Evolutionary conservation across 1,140 invertebrate species (phyloP).

Genomic region (Hermatobates lingyangjiaoensis): DNA sequence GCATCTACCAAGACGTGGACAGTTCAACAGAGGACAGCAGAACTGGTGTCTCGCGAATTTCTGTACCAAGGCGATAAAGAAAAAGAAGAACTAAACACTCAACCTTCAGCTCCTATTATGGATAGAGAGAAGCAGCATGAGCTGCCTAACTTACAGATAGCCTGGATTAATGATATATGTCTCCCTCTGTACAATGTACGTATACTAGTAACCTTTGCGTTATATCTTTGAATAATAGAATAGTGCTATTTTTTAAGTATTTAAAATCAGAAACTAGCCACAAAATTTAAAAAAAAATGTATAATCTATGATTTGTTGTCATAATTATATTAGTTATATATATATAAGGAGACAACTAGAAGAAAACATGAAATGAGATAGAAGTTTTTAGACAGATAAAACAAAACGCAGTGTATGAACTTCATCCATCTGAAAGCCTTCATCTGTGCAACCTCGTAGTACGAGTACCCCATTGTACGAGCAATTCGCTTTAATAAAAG

Average conservation of each 20-base stretch:
- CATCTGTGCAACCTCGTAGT: too few species aligned
- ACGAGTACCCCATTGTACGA: too few species aligned
- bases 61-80: constrained; percentile 39
- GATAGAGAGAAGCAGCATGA: constrained; percentile 26
- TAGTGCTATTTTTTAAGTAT: neutral
- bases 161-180: constrained; percentile 27
- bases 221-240: neutral
- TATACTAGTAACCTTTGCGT: neutral
- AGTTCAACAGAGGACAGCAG: constrained; percentile 31
- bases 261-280: neutral
- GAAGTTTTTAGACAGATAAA: too few species aligned
- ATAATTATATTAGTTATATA: neutral
- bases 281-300: neutral
- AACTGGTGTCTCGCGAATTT: constrained; percentile 26
- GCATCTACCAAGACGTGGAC: constrained; percentile 47
- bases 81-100: constrained; percentile 29
- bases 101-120: constrained; percentile 25
- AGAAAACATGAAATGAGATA: neutral
- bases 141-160: constrained; percentile 25
- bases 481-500: too few species aligned
- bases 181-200: constrained; percentile 26
- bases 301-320: neutral
- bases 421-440: too few species aligned
- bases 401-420: too few species aligned
- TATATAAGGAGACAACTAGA: neutral